These are phyloP conservation scores for Gibbula magus DNA, from an alignment of 2,888 invertebrate species.

Conservation along the genomic window DNA sequence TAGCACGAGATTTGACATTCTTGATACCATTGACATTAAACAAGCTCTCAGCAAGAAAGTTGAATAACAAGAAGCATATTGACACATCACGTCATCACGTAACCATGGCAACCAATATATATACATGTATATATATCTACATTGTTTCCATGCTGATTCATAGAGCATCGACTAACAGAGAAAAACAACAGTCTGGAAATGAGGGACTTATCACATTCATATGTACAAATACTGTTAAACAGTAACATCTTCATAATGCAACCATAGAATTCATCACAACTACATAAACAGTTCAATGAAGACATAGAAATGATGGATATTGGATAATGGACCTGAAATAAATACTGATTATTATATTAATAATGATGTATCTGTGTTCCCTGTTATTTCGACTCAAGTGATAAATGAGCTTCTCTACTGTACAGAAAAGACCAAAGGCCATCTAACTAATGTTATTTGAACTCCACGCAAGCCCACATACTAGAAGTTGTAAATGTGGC, in stretches of 20 bases:
- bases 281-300: neutral
- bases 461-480: too few relatives aligned
- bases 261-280: neutral
- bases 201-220: neutral
- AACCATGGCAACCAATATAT: neutral
- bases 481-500: too few relatives aligned
- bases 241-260: neutral
- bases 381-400: too few relatives aligned
- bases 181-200: neutral
- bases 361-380: too few relatives aligned
- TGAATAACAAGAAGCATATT: neutral
- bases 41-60: neutral
- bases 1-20: too few relatives aligned
- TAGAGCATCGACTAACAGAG: slow-evolving; percentile 1
- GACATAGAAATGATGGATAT: neutral
- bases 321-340: too few relatives aligned
- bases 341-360: too few relatives aligned
- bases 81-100: slow-evolving; percentile 8
- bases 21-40: neutral
- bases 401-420: too few relatives aligned
- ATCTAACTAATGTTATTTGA: too few relatives aligned
- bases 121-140: neutral
- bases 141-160: neutral
- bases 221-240: slow-evolving; percentile 19
- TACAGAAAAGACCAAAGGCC: too few relatives aligned